Conservation (phyloP, 2,113 vertebrate species). For the Platichthys flesus region DNA sequence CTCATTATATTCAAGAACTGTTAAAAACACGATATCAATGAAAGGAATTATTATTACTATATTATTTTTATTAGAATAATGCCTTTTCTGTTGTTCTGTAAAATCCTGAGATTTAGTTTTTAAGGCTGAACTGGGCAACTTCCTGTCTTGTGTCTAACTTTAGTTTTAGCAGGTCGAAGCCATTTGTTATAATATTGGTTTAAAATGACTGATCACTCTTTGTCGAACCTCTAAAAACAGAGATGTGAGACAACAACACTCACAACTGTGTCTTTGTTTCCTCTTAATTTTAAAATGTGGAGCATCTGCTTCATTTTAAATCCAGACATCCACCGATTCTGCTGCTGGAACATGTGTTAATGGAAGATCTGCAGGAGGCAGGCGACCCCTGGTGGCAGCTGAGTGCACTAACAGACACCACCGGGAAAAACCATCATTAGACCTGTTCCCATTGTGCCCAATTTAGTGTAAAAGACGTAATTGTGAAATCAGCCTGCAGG, state of each 20-base stretch:
- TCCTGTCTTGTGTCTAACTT: constrained; percentile 25
- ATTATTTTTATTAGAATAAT: no score
- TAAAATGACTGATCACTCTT: neutral
- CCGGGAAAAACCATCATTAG: neutral
- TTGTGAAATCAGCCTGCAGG: neutral
- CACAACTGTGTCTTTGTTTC: neutral
- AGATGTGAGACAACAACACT: neutral
- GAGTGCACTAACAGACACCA: neutral
- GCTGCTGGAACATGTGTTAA: no score
- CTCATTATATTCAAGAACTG: no score
- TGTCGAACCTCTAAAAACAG: neutral
- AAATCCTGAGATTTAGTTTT: neutral
- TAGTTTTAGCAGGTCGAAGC: neutral
- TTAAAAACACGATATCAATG: no score
- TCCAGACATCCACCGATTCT: neutral
- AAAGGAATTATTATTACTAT: no score
- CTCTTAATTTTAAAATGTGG: neutral
- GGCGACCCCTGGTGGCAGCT: constrained; percentile 62
- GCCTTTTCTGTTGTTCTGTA: no score
- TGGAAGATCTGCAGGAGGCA: constrained; percentile 5
- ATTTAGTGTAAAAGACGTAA: constrained; percentile 16
- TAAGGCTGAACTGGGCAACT: neutral
- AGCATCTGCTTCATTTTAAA: no score
- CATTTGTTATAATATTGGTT: constrained; percentile 14
- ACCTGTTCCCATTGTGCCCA: neutral